Evolutionary conservation across 1,140 invertebrate genomes (phyloP).

Genomic region (Lordiphosa mommai): DNA sequence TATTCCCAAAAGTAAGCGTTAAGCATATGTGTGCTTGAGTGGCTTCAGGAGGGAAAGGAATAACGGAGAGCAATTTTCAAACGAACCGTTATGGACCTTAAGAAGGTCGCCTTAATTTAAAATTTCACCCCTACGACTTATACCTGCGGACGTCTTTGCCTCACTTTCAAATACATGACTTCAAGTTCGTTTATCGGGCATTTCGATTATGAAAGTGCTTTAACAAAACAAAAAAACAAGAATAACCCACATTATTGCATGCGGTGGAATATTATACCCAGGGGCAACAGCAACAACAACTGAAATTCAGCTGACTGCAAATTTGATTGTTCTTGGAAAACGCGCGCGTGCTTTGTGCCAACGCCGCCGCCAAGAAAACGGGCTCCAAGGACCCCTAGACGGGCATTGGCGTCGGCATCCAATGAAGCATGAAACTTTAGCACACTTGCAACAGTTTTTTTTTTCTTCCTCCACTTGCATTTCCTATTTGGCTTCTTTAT

Average conservation of each 20-base stretch:
- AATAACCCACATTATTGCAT: conserved; percentile 20
- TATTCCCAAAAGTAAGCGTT: conserved; percentile 55
- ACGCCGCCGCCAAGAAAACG: conserved; percentile 42
- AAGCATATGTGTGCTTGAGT: conserved; percentile 68
- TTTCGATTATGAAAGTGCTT: conserved; percentile 74
- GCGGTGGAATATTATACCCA: conserved; percentile 46
- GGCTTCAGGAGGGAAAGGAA: conserved; percentile 38
- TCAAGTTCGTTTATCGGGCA: conserved; percentile 37
- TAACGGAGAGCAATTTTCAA: conserved; percentile 54
- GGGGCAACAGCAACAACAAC: conserved; percentile 26
- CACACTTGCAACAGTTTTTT: conserved; percentile 68
- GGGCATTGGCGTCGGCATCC: conserved; percentile 42
- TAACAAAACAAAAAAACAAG: conserved; percentile 7
- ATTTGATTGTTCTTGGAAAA: conserved; percentile 70
- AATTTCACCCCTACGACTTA: background rate
- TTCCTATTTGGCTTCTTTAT: conserved; percentile 32
- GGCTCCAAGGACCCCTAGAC: conserved; percentile 20
- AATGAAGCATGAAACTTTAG: conserved; percentile 77
- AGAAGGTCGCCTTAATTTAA: conserved; percentile 48
- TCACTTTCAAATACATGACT: conserved; percentile 11
- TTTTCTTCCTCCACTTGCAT: conserved; percentile 28
- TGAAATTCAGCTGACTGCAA: conserved; percentile 61
- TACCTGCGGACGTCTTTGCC: background rate
- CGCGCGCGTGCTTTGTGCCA: conserved; percentile 24
- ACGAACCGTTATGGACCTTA: no score